Conservation (phyloP, 2,797 vertebrate genomes). For the Trematomus bernacchii region DNA sequence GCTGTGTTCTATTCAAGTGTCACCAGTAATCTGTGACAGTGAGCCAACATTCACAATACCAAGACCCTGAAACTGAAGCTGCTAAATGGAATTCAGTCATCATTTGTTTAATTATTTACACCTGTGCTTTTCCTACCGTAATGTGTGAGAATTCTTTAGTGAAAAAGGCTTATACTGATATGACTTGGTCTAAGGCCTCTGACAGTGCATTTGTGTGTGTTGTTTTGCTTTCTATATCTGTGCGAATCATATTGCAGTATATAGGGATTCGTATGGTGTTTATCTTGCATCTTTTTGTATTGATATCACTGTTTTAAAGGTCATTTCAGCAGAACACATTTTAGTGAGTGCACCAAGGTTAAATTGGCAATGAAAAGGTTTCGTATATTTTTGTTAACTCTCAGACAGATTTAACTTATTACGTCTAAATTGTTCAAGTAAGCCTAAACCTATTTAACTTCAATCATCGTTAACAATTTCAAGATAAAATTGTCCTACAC, state of each 20-base stretch:
- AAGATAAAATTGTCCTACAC: background rate
- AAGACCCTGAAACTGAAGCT: slow-evolving; percentile 2
- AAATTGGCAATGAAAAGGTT: background rate
- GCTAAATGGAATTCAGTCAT: background rate
- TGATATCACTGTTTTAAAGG: slow-evolving; percentile 1
- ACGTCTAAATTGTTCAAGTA: slow-evolving; percentile 2
- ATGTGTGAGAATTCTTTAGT: background rate
- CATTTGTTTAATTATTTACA: background rate
- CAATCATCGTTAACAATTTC: background rate
- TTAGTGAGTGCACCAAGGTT: background rate
- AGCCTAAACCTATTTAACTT: background rate
- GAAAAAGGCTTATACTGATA: background rate
- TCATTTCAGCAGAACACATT: slow-evolving; percentile 2
- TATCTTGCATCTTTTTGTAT: background rate
- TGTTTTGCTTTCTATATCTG: background rate
- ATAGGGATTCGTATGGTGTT: background rate
- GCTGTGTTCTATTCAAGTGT: slow-evolving; percentile 1
- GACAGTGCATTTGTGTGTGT: background rate
- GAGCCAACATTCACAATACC: background rate
- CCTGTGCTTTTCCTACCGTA: background rate
- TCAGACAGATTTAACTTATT: background rate
- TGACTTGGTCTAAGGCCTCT: background rate
- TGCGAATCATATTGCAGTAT: slow-evolving; percentile 6
- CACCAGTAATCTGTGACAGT: background rate
- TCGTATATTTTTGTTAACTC: slow-evolving; percentile 2